Conservation (phyloP, 2,113 vertebrate species). For the Corythoichthys haematopterus region DNA sequence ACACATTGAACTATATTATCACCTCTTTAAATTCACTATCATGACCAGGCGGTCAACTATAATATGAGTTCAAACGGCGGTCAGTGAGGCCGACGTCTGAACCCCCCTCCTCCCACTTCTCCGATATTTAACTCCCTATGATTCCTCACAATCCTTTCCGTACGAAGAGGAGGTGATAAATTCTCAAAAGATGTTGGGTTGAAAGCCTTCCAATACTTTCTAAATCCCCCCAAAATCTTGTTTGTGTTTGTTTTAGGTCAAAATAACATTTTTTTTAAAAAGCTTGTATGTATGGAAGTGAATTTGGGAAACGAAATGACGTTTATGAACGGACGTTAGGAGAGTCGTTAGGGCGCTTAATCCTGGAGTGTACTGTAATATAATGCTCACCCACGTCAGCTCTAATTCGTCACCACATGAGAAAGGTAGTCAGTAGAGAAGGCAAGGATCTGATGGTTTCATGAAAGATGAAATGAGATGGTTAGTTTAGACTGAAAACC, state of each 20-base stretch:
- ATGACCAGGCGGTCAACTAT: slow-evolving; percentile 11
- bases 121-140: slow-evolving; percentile 53
- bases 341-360: background rate
- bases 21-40: slow-evolving; percentile 18
- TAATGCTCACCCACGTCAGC: background rate
- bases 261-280: background rate
- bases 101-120: slow-evolving; percentile 29
- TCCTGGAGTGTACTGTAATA: background rate
- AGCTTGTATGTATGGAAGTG: background rate
- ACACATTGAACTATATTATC: slow-evolving; percentile 20
- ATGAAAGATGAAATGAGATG: background rate
- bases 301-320: background rate
- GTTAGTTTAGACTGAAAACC: slow-evolving; percentile 2
- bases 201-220: background rate
- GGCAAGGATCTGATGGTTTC: background rate
- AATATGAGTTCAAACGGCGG: slow-evolving; percentile 53
- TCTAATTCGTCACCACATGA: background rate
- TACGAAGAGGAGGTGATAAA: background rate
- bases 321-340: background rate
- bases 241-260: background rate
- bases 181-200: background rate
- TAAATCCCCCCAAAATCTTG: background rate
- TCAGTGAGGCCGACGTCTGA: slow-evolving; percentile 50
- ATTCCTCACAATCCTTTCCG: slow-evolving; percentile 39
- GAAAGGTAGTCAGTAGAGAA: background rate